Percentiles rank a stretch among this genome's conserved stretches.
Evolutionary conservation across 2,113 vertebrate species (phyloP).

Genomic region (Brachyhypopomus occidentalis): DNA sequence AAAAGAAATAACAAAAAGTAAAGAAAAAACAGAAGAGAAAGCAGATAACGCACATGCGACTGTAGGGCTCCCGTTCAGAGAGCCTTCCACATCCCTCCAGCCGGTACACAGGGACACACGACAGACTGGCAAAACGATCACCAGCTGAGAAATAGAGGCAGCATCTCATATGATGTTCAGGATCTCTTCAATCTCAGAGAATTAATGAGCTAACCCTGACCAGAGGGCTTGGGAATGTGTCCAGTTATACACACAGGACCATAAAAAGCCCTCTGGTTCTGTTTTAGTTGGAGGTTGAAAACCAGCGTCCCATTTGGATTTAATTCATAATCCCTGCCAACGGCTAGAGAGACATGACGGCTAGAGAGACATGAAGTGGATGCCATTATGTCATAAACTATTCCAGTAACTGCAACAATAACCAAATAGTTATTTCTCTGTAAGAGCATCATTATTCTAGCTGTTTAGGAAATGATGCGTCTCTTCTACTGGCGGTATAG

Average conservation of each 20-base stretch:
- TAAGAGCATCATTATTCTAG: too few species aligned
- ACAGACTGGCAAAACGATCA: not conserved
- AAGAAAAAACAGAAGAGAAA: not conserved
- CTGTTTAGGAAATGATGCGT: too few species aligned
- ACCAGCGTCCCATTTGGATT: not conserved
- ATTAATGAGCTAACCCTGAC: constrained; percentile 10
- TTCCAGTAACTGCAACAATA: not conserved
- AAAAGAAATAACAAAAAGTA: not conserved
- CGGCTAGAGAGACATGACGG: not conserved
- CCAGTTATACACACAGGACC: not conserved
- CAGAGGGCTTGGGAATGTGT: not conserved
- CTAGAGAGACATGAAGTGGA: not conserved
- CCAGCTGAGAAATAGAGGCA: not conserved
- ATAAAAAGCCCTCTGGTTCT: not conserved
- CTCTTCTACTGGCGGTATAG: too few species aligned
- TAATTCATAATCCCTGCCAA: constrained; percentile 2
- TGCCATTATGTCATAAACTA: not conserved
- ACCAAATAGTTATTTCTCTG: too few species aligned
- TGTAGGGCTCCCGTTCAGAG: not conserved
- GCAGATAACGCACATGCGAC: not conserved
- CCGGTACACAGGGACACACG: not conserved
- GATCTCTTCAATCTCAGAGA: not conserved
- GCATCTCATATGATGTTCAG: not conserved
- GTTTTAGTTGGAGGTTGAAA: not conserved
- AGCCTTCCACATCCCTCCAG: not conserved